Conservation (phyloP, 1,140 invertebrate species). For the Eumaeus atala region DNA sequence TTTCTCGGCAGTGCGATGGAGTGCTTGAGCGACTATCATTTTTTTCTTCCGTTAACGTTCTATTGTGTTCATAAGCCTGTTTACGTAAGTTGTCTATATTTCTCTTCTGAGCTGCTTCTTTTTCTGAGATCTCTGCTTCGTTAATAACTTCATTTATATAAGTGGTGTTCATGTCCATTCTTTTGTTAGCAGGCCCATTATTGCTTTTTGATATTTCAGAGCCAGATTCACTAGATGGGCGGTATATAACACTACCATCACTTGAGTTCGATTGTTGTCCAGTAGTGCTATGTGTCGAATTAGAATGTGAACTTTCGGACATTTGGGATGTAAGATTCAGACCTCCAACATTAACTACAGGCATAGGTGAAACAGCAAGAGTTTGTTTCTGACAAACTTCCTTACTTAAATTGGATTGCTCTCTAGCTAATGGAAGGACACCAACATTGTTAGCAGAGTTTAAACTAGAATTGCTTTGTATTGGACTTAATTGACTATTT, state of each 20-base stretch:
- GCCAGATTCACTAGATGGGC: conserved; percentile 79
- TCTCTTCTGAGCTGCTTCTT: conserved; percentile 60
- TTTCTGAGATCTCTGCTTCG: conserved; percentile 65
- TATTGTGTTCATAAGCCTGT: conserved; percentile 53
- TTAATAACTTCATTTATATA: conserved; percentile 69
- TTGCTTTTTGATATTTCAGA: conserved; percentile 74
- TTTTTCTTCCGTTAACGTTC: conserved; percentile 53
- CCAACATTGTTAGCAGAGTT: conserved; percentile 69
- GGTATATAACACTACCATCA: conserved; percentile 81
- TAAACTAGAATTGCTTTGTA: conserved; percentile 75
- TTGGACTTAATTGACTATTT: conserved; percentile 72
- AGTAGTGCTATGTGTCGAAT: conserved; percentile 76
- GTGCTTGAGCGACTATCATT: conserved; percentile 63
- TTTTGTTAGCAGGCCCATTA: conserved; percentile 72
- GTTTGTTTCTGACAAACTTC: conserved; percentile 75
- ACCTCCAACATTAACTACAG: conserved; percentile 54
- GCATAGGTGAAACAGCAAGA: conserved; percentile 86
- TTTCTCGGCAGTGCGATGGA: conserved; percentile 67
- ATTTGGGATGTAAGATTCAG: conserved; percentile 67
- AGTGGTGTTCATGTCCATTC: conserved; percentile 72
- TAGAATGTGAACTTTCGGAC: conserved; percentile 77
- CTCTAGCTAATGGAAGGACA: conserved; percentile 65
- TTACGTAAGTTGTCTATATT: conserved; percentile 32
- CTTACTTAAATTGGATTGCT: conserved; percentile 71
- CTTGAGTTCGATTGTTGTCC: conserved; percentile 79